A percentile compares a stretch with the other conserved stretches of the same genome.
Conservation (phyloP, 2,113 vertebrate genomes). For the Oryzias woworae region DNA sequence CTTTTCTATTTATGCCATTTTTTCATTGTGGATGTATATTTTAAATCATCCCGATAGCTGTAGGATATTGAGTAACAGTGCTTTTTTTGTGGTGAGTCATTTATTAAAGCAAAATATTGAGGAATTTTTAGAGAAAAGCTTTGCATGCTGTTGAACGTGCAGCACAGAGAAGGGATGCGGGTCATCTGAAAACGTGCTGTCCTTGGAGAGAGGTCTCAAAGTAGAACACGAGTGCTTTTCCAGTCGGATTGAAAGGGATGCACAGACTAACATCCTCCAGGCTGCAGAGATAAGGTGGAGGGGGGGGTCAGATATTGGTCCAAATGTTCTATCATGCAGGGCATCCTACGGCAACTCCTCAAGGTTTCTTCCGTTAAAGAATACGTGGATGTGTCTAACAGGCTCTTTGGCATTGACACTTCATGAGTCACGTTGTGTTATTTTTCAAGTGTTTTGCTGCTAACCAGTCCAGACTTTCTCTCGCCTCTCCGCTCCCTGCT, state of each 20-base stretch:
- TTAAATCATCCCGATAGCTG: background rate
- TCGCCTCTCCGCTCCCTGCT: constrained; percentile 25
- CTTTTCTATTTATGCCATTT: background rate
- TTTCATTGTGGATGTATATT: background rate
- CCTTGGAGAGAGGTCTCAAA: constrained; percentile 8
- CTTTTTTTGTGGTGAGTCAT: constrained; percentile 13
- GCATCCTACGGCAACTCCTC: background rate
- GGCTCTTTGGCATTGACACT: constrained; percentile 63
- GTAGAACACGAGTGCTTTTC: constrained; percentile 10
- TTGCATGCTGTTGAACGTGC: constrained; percentile 46
- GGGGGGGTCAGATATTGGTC: constrained; percentile 21
- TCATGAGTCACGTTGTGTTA: constrained; percentile 58
- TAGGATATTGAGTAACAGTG: too few species aligned
- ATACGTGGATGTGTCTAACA: constrained; percentile 55
- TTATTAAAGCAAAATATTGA: background rate
- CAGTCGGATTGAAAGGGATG: constrained; percentile 23
- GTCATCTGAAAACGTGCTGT: constrained; percentile 18
- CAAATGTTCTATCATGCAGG: constrained; percentile 3
- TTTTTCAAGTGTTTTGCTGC: constrained; percentile 56
- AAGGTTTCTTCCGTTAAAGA: constrained; percentile 56
- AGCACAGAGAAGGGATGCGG: constrained; percentile 19
- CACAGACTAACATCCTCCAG: background rate
- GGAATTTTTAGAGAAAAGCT: background rate
- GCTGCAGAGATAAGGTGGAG: background rate
- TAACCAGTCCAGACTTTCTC: constrained; percentile 35